phyloP scores from a whole-genome alignment of 2,888 invertebrate species.

The Lottia gigantea region DNA sequence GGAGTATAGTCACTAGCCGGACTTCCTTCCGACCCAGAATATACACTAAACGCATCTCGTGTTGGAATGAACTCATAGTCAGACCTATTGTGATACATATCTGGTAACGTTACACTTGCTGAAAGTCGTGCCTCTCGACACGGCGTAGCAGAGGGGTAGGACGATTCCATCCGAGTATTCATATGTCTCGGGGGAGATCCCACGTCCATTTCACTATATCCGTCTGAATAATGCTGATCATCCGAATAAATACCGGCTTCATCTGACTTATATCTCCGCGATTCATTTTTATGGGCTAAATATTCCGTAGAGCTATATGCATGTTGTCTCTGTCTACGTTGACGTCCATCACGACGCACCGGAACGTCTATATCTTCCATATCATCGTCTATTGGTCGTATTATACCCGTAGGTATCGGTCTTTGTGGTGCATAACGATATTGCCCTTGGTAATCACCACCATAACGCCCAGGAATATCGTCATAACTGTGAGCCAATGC shows the following conservation, averaged over 20 bases:
- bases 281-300: conserved; percentile 65
- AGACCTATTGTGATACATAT: conserved; percentile 48
- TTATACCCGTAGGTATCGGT: conserved; percentile 60
- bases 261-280: conserved; percentile 44
- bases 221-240: conserved; percentile 18
- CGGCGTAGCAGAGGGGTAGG: conserved; percentile 28
- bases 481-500: conserved; percentile 58
- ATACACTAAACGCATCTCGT: conserved; percentile 68
- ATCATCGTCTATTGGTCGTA: conserved; percentile 65
- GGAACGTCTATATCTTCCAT: conserved; percentile 12
- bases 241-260: conserved; percentile 30
- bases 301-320: conserved; percentile 64
- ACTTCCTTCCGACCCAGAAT: conserved; percentile 64
- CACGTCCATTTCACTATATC: conserved; percentile 11
- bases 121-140: conserved; percentile 44
- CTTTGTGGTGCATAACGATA: conserved; percentile 21
- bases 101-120: conserved; percentile 56
- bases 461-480: conserved; percentile 50
- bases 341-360: neutral
- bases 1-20: conserved; percentile 66
- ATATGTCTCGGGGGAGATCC: conserved; percentile 28
- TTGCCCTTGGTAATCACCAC: conserved; percentile 11
- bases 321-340: conserved; percentile 12
- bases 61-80: conserved; percentile 61
- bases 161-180: conserved; percentile 27